Conservation (phyloP, 1,140 invertebrate genomes). For the Drosophila repletoides region DNA sequence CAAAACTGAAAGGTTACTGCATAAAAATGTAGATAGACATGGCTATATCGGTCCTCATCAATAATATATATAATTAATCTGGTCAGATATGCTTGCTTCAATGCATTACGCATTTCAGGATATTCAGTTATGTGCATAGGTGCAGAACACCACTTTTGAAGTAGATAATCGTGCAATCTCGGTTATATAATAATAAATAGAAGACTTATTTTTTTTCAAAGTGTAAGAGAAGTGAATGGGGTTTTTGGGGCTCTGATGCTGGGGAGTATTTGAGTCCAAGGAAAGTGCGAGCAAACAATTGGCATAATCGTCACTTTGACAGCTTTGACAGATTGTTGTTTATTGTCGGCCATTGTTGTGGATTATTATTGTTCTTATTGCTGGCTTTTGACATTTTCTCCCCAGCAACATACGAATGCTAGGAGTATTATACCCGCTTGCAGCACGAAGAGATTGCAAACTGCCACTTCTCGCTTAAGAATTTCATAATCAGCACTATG, state of each 20-base stretch:
- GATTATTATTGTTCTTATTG: neutral
- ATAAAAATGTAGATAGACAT: no score
- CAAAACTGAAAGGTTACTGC: no score
- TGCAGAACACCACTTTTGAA: no score
- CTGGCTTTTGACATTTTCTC: neutral
- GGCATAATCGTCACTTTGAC: constrained; percentile 44
- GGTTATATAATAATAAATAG: no score
- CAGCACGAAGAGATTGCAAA: neutral
- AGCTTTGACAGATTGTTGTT: constrained; percentile 72
- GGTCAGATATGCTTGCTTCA: no score
- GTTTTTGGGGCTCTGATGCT: no score
- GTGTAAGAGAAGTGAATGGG: neutral
- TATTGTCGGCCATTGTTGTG: constrained; percentile 19
- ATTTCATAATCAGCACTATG: constrained; percentile 57
- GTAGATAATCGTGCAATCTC: no score
- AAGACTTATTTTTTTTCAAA: no score
- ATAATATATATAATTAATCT: no score
- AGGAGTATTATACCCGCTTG: neutral
- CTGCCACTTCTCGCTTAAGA: constrained; percentile 18
- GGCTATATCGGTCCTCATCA: no score
- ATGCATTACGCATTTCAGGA: no score
- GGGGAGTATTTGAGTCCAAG: neutral
- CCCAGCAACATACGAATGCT: neutral
- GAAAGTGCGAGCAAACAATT: constrained; percentile 24
- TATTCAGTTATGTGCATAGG: no score